phyloP scores from a whole-genome alignment of 2,113 vertebrate species.

The Rhipidura dahli region DNA sequence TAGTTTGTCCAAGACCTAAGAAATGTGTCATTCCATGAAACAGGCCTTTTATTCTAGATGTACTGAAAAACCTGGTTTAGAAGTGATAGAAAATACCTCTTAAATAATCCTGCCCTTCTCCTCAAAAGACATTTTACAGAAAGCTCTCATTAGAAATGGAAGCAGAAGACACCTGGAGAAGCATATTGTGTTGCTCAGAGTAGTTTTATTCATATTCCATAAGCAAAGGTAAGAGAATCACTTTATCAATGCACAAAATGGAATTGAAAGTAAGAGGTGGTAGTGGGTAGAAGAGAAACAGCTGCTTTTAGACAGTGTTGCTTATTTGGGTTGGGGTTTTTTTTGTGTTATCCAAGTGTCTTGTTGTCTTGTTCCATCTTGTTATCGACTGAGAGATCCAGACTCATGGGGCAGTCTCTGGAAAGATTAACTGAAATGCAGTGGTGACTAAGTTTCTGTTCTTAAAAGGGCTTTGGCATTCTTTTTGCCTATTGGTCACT shows the following conservation, averaged over 20 bases:
- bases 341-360: background rate
- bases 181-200: background rate
- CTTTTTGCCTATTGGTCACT: background rate
- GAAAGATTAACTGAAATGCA: background rate
- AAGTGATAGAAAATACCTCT: background rate
- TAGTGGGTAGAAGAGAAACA: background rate
- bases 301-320: background rate
- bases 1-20: background rate
- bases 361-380: background rate
- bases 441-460: background rate
- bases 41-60: background rate
- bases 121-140: background rate
- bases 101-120: background rate
- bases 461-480: background rate
- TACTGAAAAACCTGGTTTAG: background rate
- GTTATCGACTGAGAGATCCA: background rate
- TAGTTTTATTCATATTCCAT: background rate
- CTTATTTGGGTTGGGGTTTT: rapidly evolving
- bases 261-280: background rate
- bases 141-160: background rate
- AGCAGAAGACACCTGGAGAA: background rate
- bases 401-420: background rate
- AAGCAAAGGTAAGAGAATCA: background rate
- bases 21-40: background rate
- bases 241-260: background rate